phyloP scores from a whole-genome alignment of 2,888 invertebrate genomes.

The Lottia scabra region DNA sequence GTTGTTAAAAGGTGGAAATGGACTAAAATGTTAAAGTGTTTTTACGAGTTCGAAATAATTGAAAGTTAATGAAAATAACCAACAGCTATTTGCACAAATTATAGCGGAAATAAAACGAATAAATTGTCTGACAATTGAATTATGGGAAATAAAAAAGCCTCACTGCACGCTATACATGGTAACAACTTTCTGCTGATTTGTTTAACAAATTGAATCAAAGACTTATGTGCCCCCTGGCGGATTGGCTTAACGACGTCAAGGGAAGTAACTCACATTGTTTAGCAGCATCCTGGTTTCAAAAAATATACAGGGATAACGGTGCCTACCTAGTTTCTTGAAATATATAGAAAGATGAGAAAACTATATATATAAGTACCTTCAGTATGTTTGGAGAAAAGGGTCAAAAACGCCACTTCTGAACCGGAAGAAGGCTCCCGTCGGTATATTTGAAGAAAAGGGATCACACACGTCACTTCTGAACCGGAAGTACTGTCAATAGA shows the following conservation, averaged over 20 bases:
- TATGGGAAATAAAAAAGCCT: slow-evolving; percentile 11
- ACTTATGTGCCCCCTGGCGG: not conserved
- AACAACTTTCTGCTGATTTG: slow-evolving; percentile 20
- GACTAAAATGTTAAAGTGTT: not conserved
- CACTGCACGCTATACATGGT: slow-evolving; percentile 8
- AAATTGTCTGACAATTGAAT: slow-evolving; percentile 21
- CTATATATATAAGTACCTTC: too few relatives aligned
- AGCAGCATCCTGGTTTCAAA: too few relatives aligned
- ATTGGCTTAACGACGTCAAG: not conserved
- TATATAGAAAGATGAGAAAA: too few relatives aligned
- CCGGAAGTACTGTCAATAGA: too few relatives aligned
- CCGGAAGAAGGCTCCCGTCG: too few relatives aligned
- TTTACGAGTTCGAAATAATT: slow-evolving; percentile 17
- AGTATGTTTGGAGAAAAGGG: too few relatives aligned
- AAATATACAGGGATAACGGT: too few relatives aligned
- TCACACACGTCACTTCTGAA: too few relatives aligned
- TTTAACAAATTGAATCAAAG: slow-evolving; percentile 21
- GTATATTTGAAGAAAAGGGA: too few relatives aligned
- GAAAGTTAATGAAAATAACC: slow-evolving; percentile 20
- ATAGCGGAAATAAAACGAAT: slow-evolving; percentile 11
- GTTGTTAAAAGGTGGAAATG: not conserved
- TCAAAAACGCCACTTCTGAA: too few relatives aligned
- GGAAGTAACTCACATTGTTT: not conserved
- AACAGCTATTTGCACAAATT: slow-evolving; percentile 19
- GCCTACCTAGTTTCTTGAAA: too few relatives aligned